These are phyloP conservation scores for Chymomyza caudatula DNA, from an alignment of 2,888 invertebrate species.

Conservation along the genomic window DNA sequence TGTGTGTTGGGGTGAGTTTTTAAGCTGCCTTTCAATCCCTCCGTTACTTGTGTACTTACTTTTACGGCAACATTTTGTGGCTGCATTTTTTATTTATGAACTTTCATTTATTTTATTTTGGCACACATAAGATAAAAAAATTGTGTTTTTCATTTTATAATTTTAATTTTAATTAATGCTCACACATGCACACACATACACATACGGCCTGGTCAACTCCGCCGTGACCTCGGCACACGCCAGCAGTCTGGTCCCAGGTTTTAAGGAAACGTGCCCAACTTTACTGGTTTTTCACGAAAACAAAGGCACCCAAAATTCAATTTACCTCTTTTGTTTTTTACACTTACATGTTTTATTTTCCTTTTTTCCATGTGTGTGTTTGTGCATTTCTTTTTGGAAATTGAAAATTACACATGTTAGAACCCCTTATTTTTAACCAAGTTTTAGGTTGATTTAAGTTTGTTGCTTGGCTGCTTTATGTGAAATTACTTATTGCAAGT, in stretches of 20 bases:
- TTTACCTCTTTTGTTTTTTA: conserved; percentile 42
- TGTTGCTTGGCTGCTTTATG: not conserved
- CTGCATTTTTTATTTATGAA: conserved; percentile 5
- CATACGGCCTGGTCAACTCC: conserved; percentile 3
- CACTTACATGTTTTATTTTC: conserved; percentile 21
- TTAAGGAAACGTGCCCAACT: conserved; percentile 21
- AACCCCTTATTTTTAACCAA: not conserved
- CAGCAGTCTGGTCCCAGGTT: not conserved
- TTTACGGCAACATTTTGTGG: not conserved
- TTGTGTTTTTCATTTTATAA: conserved; percentile 34
- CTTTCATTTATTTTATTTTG: conserved; percentile 3
- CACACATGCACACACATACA: conserved; percentile 2
- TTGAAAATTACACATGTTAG: not conserved
- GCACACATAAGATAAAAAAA: conserved; percentile 3
- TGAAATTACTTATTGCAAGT: conserved; percentile 55
- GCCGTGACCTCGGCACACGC: not conserved
- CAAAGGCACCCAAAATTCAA: conserved; percentile 51
- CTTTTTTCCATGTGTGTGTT: conserved; percentile 20
- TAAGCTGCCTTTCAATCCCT: conserved; percentile 37
- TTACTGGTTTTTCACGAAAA: conserved; percentile 9
- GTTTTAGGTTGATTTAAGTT: not conserved
- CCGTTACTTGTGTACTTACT: not conserved
- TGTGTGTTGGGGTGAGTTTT: conserved; percentile 21
- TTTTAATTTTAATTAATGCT: conserved; percentile 45
- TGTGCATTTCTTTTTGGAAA: not conserved